A percentile compares a stretch with the other conserved stretches of the same genome.
Conservation (phyloP, 64 coral and sea anemone genomes). For the Porites australiensis region DNA sequence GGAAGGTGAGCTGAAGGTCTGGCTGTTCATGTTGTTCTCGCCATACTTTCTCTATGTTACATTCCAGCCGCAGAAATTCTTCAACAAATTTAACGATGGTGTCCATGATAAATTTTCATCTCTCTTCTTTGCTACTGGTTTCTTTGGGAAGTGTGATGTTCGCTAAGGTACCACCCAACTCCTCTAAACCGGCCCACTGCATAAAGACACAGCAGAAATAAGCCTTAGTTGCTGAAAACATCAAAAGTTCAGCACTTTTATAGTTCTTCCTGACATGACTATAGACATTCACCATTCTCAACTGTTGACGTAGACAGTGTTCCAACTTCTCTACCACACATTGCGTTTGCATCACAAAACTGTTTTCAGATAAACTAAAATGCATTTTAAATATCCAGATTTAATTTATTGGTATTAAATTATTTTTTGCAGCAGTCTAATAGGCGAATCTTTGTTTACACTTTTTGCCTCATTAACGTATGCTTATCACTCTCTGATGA, state of each 20-base stretch:
- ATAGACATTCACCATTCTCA: constrained; percentile 42
- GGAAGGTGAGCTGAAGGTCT: background rate
- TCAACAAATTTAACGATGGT: constrained; percentile 61
- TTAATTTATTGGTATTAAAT: no score
- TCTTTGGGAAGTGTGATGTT: background rate
- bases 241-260: constrained; percentile 63
- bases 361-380: constrained; percentile 43
- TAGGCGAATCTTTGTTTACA: no score
- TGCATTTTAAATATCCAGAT: background rate
- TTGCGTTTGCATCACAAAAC: constrained; percentile 32
- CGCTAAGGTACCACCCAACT: background rate
- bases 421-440: no score
- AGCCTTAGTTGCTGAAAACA: constrained; percentile 66
- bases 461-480: no score
- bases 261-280: constrained; percentile 69
- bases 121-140: background rate
- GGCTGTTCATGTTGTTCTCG: constrained; percentile 34
- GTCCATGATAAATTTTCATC: background rate
- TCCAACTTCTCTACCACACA: constrained; percentile 48
- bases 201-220: constrained; percentile 76
- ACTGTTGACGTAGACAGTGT: constrained; percentile 50
- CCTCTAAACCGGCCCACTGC: constrained; percentile 57
- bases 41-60: constrained; percentile 48
- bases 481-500: no score
- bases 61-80: constrained; percentile 64